Conservation (phyloP, 64 coral and sea anemone species). For the Montipora efflorescens region DNA sequence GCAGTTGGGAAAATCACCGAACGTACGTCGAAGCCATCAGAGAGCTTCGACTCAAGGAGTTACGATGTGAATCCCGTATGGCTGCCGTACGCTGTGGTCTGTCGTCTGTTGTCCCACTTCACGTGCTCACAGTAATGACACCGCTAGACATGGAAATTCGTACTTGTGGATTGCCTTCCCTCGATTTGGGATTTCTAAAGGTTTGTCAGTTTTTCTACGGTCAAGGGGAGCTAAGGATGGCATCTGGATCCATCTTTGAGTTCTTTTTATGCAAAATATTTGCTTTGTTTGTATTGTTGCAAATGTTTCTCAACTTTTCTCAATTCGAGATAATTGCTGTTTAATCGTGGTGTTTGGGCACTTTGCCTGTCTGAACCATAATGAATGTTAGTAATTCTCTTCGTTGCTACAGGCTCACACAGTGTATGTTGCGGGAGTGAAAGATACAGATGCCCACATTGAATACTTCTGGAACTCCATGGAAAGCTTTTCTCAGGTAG, state of each 20-base stretch:
- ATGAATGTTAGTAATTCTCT: not conserved
- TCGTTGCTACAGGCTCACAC: constrained; percentile 79
- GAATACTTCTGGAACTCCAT: constrained; percentile 97
- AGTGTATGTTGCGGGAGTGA: constrained; percentile 91
- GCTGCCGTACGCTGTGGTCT: constrained; percentile 83
- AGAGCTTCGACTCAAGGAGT: constrained; percentile 83
- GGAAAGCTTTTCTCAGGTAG: constrained; percentile 93
- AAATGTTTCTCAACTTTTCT: no score
- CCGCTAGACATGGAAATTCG: constrained; percentile 93
- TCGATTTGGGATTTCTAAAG: constrained; percentile 97
- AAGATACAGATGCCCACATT: constrained; percentile 90
- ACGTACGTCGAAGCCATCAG: constrained; percentile 85
- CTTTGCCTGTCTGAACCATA: no score
- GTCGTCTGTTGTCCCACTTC: constrained; percentile 89
- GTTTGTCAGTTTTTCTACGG: not conserved
- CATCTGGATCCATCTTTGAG: not conserved
- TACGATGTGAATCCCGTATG: constrained; percentile 86
- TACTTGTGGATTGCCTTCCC: constrained; percentile 89
- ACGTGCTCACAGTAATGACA: constrained; percentile 79
- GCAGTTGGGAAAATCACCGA: constrained; percentile 93
- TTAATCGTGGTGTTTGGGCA: no score
- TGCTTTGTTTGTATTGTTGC: no score
- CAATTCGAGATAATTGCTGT: no score
- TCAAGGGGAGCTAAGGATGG: not conserved
- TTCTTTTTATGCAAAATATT: no score